Evolutionary conservation across 1,140 invertebrate genomes (phyloP), one percentile per base, ranked within the genome.

Genomic region (Ptiloglossa arizonensis): DNA sequence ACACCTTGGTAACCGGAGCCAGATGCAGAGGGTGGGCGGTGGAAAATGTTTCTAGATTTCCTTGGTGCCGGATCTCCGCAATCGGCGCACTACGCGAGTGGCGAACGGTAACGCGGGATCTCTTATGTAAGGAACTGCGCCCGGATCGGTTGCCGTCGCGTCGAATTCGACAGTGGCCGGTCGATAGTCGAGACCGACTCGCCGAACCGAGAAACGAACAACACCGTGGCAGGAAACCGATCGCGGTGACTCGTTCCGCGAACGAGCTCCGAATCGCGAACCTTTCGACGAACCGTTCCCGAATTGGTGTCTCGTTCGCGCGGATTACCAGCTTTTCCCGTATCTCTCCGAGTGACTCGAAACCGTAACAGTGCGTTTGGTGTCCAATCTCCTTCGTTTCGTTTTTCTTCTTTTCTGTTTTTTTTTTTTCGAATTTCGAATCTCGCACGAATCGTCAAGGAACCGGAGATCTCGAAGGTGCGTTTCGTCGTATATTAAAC

Each of bases 1-100:
- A 32, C 32, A 66, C 75, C 64, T 78, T 54, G 56, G 48, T 63
- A 72, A 35, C 35, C 44, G 41, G 5, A 38, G 41, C 52, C 60
- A 66, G 29, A 72, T 27, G 44, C 35, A 32, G 17, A 11, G 32
- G 46, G 70, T 17, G 17, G 4, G 44, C 13, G 46, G 27, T 27
- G n/a, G 44, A 35, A 57, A 63, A 73, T 48, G 63, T 29, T 50
- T 44, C 56, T 15, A 32, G 27, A 32, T 48, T 22, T 69, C 32
- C 50, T 69, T 48, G 35, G 63, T 67, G 32, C 11, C 32, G 5
- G 9, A 24, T n/a, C n/a, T 1, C n/a, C 27, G 29, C 54, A 17
- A 56, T 67, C 35, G 17, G 8, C 57, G 70, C 48, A 54, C 27
- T 54, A 5, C 48, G 27, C 41, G 44, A 2, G 24, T 52, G 13